Evolutionary conservation across 2,888 invertebrate genomes (phyloP).

Genomic region (Lasioglossum marginatum): DNA sequence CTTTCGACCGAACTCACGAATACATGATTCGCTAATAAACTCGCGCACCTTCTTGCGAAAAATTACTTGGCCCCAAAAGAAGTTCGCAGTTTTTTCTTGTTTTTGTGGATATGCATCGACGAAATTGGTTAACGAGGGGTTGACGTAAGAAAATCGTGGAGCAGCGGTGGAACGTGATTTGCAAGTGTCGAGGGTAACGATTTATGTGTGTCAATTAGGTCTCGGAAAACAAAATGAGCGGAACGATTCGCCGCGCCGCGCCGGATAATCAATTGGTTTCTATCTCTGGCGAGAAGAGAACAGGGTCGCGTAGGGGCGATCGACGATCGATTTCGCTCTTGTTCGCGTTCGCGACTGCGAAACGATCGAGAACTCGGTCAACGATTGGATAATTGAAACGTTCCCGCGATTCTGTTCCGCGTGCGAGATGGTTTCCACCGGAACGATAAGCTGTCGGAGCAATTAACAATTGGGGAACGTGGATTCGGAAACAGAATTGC

Average conservation of each 20-base stretch:
- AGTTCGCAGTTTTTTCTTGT: neutral
- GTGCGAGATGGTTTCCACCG: neutral
- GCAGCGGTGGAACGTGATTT: neutral
- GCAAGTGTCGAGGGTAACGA: neutral
- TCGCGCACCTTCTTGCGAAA: neutral
- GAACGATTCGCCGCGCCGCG: neutral
- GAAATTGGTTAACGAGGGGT: neutral
- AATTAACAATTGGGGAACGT: neutral
- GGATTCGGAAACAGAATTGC: neutral
- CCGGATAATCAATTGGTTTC: slow-evolving; percentile 5
- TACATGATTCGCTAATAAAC: neutral
- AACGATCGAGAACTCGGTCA: slow-evolving; percentile 10
- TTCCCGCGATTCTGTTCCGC: neutral
- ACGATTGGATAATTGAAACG: slow-evolving; percentile 5
- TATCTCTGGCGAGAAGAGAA: neutral
- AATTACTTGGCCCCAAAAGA: no score
- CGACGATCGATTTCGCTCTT: neutral
- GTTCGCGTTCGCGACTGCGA: neutral
- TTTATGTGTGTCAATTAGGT: neutral
- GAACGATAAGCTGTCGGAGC: slow-evolving; percentile 1
- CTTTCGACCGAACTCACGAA: neutral
- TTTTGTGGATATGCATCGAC: neutral
- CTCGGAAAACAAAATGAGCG: neutral
- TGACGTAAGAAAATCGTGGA: neutral
- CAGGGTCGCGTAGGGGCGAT: neutral